Percentiles rank a stretch among this genome's conserved stretches.
phyloP scores from a whole-genome alignment of 2,888 invertebrate genomes.

The Dynastes grantii region DNA sequence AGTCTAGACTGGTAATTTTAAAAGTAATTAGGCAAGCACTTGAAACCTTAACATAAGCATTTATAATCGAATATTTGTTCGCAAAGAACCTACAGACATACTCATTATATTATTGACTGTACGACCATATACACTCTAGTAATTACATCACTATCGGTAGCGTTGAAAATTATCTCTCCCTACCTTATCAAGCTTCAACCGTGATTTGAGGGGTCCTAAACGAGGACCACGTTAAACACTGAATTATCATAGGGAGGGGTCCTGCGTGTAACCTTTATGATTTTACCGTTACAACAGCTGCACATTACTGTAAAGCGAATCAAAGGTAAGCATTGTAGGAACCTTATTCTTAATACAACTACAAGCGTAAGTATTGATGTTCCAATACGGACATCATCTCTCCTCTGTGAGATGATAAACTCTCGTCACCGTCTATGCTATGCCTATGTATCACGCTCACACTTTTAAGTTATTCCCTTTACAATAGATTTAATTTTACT shows the following conservation, averaged over 20 bases:
- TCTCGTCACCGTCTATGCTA: neutral
- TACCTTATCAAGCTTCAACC: slow-evolving; percentile 15
- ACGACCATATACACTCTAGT: neutral
- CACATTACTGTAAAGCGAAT: slow-evolving; percentile 29
- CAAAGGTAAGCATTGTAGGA: slow-evolving; percentile 37
- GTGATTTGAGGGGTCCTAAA: slow-evolving; percentile 40
- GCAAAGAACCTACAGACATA: no score
- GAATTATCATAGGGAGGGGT: neutral
- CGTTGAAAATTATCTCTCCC: slow-evolving; percentile 23
- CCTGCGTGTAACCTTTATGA: slow-evolving; percentile 35
- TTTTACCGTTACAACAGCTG: slow-evolving; percentile 56
- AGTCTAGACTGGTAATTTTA: slow-evolving; percentile 29
- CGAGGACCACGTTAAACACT: slow-evolving; percentile 28
- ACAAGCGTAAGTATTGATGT: neutral
- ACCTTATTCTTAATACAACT: slow-evolving; percentile 8
- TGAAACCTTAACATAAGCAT: slow-evolving; percentile 1
- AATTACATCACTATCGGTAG: neutral
- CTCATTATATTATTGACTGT: neutral
- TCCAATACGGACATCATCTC: neutral
- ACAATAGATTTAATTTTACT: slow-evolving; percentile 46
- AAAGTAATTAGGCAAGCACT: slow-evolving; percentile 32
- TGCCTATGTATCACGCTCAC: slow-evolving; percentile 8
- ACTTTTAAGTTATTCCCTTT: slow-evolving; percentile 35
- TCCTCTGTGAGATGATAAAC: neutral
- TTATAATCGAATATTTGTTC: neutral